Conservation (phyloP, 2,113 vertebrate species). For the Bos javanicus region DNA sequence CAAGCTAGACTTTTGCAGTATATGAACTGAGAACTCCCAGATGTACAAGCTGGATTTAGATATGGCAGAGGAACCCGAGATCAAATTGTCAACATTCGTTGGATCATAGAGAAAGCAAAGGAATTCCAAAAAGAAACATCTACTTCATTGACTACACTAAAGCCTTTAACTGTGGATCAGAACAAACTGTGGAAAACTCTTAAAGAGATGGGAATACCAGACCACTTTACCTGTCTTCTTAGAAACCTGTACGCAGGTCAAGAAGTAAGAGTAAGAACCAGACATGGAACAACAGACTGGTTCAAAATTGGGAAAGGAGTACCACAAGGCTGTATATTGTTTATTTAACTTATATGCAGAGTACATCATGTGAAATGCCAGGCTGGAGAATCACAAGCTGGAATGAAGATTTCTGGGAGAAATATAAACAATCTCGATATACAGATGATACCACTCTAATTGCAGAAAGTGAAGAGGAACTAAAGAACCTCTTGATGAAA, state of each 20-base stretch:
- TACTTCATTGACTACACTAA: background rate
- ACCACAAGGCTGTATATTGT: background rate
- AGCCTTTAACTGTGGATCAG: background rate
- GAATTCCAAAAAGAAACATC: background rate
- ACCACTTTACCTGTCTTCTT: background rate
- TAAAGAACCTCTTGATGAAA: background rate
- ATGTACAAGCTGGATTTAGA: background rate
- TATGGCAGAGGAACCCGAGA: background rate
- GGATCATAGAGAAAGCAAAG: background rate
- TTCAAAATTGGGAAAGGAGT: background rate
- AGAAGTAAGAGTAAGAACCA: background rate
- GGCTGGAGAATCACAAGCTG: background rate
- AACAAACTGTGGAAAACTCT: background rate
- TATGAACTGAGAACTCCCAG: background rate
- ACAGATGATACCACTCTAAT: background rate
- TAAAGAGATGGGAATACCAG: background rate
- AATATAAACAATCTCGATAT: background rate
- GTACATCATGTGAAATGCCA: background rate
- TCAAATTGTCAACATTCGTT: background rate
- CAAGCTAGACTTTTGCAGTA: background rate
- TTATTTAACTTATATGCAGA: background rate
- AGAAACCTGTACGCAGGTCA: rapidly evolving
- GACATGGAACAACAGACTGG: background rate
- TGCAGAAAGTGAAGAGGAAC: background rate
- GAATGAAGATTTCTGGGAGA: background rate